phyloP scores from a whole-genome alignment of 1,140 invertebrate species.

The Stegodyphus dumicola region DNA sequence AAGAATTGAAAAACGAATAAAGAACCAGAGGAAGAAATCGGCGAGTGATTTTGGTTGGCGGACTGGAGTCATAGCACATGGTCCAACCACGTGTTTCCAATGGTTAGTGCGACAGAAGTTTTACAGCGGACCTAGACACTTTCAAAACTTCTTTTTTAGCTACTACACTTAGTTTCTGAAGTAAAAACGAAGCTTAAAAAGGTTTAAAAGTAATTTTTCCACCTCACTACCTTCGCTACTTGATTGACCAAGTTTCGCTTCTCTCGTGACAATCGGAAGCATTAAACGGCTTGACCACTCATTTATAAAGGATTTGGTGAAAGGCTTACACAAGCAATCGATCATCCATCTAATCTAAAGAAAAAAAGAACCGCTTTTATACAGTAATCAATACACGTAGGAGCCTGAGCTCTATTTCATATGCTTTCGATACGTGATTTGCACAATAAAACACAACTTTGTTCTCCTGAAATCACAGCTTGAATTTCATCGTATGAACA shows the following conservation, averaged over 20 bases:
- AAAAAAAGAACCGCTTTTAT: neutral
- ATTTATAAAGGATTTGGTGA: neutral
- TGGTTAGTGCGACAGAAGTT: slow-evolving; percentile 38
- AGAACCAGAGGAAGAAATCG: slow-evolving; percentile 39
- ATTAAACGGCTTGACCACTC: neutral
- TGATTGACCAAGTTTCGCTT: slow-evolving; percentile 24
- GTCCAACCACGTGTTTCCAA: slow-evolving; percentile 29
- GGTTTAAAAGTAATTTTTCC: slow-evolving; percentile 49
- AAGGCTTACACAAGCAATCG: neutral
- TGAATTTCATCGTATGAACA: too few relatives aligned
- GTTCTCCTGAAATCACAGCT: neutral
- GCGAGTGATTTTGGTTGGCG: slow-evolving; percentile 46
- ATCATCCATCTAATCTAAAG: neutral
- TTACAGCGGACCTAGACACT: slow-evolving; percentile 22
- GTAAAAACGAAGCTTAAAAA: slow-evolving; percentile 28
- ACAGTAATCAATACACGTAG: slow-evolving; percentile 1
- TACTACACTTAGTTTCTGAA: slow-evolving; percentile 16
- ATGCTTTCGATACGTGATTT: slow-evolving; percentile 16
- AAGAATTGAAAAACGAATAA: slow-evolving; percentile 2
- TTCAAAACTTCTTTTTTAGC: slow-evolving; percentile 29
- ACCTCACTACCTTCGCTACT: slow-evolving; percentile 24
- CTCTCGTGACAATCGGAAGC: slow-evolving; percentile 12
- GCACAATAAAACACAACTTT: slow-evolving; percentile 4
- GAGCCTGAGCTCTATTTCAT: neutral
- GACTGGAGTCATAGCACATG: slow-evolving; percentile 33